Conservation (phyloP, 2,888 invertebrate genomes). For the Tetranychus truncatus region DNA sequence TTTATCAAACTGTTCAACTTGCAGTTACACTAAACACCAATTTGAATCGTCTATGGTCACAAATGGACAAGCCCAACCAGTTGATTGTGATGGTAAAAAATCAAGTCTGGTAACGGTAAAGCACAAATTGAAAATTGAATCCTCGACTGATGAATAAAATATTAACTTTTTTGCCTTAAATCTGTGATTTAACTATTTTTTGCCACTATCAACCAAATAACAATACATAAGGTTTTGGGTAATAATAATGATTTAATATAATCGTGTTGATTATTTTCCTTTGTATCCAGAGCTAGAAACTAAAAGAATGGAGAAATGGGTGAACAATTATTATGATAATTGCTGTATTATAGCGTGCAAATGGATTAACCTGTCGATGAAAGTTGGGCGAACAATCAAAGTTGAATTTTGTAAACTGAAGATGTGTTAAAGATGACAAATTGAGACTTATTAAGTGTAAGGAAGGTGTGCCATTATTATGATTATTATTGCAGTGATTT, state of each 20-base stretch:
- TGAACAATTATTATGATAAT: neutral
- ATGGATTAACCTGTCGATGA: neutral
- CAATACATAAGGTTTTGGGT: neutral
- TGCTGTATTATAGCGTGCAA: neutral
- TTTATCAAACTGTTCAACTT: conserved; percentile 16
- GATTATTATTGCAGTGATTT: neutral
- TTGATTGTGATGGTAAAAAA: neutral
- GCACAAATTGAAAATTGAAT: neutral
- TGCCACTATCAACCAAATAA: neutral
- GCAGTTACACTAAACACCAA: conserved; percentile 19
- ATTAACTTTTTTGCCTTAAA: neutral
- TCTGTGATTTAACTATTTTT: neutral
- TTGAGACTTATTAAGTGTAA: neutral
- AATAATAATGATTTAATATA: neutral
- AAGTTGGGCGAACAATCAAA: neutral
- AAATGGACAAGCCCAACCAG: neutral
- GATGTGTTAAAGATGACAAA: neutral
- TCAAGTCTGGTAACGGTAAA: neutral
- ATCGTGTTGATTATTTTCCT: neutral
- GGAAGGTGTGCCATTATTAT: neutral
- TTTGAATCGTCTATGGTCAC: conserved; percentile 8
- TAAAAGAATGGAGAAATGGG: neutral
- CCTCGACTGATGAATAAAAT: neutral
- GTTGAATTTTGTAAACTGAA: neutral
- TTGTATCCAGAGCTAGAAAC: neutral